phyloP scores from a whole-genome alignment of 2,113 vertebrate species.

The Mobula hypostoma region DNA sequence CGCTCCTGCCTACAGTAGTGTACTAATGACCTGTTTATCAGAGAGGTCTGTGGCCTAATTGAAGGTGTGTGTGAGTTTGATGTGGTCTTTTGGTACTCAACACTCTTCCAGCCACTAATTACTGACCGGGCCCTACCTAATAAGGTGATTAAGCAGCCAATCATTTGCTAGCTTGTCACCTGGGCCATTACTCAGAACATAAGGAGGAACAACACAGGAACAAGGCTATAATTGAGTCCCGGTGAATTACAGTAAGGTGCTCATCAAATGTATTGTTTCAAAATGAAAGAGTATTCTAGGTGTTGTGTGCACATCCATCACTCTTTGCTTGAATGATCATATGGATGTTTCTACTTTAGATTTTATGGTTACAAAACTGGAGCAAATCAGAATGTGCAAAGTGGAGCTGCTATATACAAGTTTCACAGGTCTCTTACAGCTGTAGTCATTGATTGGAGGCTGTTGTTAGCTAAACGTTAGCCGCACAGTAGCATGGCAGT shows the following conservation, averaged over 20 bases:
- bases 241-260: neutral
- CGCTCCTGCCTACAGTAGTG: neutral
- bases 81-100: neutral
- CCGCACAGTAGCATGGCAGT: too few relatives aligned
- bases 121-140: neutral
- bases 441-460: neutral
- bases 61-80: neutral
- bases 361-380: neutral
- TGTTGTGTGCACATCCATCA: neutral
- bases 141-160: constrained; percentile 18
- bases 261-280: neutral
- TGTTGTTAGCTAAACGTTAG: too few relatives aligned
- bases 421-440: neutral
- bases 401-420: neutral
- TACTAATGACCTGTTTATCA: neutral
- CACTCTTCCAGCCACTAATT: neutral
- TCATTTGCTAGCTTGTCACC: neutral
- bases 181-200: neutral
- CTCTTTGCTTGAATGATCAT: neutral
- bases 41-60: neutral
- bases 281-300: neutral
- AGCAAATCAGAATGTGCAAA: neutral
- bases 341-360: neutral
- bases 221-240: neutral
- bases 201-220: neutral